Evolutionary conservation across 2,113 vertebrate species (phyloP).

Genomic region (Montifringilla adamsi): DNA sequence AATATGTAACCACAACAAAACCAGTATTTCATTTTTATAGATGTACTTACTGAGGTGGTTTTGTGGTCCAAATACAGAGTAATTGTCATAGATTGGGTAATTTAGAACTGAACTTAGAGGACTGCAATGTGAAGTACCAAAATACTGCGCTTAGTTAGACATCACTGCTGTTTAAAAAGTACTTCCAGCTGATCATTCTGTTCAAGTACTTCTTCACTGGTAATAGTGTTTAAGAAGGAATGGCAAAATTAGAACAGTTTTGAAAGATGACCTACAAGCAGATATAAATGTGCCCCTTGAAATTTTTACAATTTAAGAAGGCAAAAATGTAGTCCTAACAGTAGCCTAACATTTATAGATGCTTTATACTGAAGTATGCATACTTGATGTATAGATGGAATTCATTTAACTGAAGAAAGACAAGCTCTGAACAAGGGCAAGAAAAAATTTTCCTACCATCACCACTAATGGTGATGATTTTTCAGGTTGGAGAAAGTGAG

Average conservation of each 20-base stretch:
- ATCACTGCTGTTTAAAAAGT: background rate
- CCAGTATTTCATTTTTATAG: background rate
- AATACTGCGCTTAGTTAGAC: background rate
- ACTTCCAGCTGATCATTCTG: background rate
- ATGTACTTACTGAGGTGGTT: background rate
- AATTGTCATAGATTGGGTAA: background rate
- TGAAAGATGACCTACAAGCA: background rate
- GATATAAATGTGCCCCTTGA: background rate
- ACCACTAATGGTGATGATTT: background rate
- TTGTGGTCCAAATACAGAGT: conserved; percentile 10
- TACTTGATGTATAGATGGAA: background rate
- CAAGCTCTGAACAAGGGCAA: background rate
- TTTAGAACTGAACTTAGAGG: background rate
- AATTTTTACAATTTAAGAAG: background rate
- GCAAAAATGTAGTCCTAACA: background rate
- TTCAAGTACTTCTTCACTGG: background rate
- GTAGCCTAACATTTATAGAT: background rate
- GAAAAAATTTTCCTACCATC: background rate
- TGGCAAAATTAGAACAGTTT: background rate
- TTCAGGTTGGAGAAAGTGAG: background rate
- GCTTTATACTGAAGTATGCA: background rate
- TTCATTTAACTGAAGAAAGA: background rate
- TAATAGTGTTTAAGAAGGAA: background rate
- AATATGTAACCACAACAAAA: background rate
- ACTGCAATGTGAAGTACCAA: background rate